Evolutionary conservation across 2,113 vertebrate genomes (phyloP).

Genomic region (Megaceryle maxima): DNA sequence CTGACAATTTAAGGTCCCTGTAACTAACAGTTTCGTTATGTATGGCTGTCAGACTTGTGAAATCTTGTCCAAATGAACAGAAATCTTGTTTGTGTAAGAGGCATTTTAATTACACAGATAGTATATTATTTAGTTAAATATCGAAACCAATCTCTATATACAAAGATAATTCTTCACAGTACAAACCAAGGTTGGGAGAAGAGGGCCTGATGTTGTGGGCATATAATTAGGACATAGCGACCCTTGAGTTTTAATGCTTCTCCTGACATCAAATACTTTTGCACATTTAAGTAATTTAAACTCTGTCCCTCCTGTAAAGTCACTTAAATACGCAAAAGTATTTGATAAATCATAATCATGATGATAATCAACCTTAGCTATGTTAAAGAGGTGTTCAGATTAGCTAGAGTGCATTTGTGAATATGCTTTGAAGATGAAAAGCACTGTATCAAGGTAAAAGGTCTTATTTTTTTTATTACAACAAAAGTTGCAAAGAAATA

Average conservation of each 20-base stretch:
- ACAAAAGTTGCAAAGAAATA: background rate
- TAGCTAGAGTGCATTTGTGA: background rate
- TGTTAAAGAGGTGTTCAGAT: background rate
- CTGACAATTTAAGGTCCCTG: background rate
- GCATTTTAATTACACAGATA: background rate
- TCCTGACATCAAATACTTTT: background rate
- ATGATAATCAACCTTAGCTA: background rate
- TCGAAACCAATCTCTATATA: background rate
- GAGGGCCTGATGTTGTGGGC: background rate
- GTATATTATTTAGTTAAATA: background rate
- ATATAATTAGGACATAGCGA: background rate
- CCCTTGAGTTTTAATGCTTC: background rate
- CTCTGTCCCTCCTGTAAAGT: background rate
- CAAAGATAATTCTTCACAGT: background rate
- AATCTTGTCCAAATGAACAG: background rate
- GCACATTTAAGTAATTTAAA: background rate
- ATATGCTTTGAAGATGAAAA: slow-evolving; percentile 57
- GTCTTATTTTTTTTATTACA: background rate
- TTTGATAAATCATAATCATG: background rate
- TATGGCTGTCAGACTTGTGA: background rate
- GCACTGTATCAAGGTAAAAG: background rate
- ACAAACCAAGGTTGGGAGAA: background rate
- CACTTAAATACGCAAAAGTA: too few species aligned
- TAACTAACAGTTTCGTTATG: background rate
- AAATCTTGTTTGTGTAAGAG: background rate